Evolutionary conservation across 1,140 invertebrate genomes (phyloP), one percentile per base, ranked within the genome.

Genomic region (Idris sp.): DNA sequence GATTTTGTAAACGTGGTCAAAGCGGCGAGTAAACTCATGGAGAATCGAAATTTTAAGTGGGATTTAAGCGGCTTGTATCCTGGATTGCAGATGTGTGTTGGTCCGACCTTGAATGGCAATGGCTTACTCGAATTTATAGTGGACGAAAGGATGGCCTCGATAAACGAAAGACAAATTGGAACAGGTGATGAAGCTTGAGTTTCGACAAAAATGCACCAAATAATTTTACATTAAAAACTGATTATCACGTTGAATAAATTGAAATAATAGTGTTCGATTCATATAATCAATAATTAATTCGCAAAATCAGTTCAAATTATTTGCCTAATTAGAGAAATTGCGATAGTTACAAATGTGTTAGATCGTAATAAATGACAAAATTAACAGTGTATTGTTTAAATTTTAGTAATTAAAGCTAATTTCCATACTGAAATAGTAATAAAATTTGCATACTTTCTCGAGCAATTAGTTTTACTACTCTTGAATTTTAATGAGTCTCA

Each of bases 51-150:
- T 22, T 77, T 94, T 41, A 91, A 90, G 72, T 94, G 92, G 92
- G 91, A 93, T 56, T 87, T 94, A 78, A 89, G 91, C 56, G 87
- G 80, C 5, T 18, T 94, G 1, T 92, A 93, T 82, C 93, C 93
- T 0, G 93, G 93, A 2, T 75, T 94, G 4, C 88, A 89, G 31
- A 91, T 94, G 88, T 89, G 89, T 44, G 90, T 93, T 33, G 92
- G 92, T 5, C 93, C 93, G 19, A 90, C 87, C 46, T 64, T 89
- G 1, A 84, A 91, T 85, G 81, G 89, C 68, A 81, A 89, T 49
- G 93, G 93, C 25, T 83, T 93, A 16, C 83, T 94, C n/a, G 92
- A 94, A 79, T 94, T 94, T 77, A 89, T 91, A 2, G 81, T 94
- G 65, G 91, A 93, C 67, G 90, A 90, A 16, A 89, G 89, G 79